These are phyloP conservation scores for Coturnix japonica DNA, from an alignment of 2,113 vertebrate genomes.

Conservation along the genomic window DNA sequence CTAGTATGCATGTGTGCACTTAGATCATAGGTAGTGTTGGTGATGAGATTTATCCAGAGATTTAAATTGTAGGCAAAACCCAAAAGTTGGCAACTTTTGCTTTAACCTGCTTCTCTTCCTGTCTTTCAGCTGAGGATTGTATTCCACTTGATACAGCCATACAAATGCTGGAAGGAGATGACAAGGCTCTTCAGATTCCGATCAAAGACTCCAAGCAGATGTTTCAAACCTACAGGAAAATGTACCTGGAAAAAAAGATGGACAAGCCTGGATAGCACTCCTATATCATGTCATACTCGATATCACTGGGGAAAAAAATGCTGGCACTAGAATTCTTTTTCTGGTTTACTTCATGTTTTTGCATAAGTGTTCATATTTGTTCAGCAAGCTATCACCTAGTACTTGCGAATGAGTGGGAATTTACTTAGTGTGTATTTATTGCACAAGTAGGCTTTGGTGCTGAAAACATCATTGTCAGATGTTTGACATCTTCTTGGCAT, in stretches of 20 bases:
- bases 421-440: slow-evolving; percentile 11
- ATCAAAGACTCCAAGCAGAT: slow-evolving; percentile 73
- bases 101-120: slow-evolving; percentile 40
- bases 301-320: neutral
- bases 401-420: neutral
- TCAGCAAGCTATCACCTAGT: neutral
- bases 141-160: slow-evolving; percentile 68
- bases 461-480: neutral
- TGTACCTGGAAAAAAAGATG: slow-evolving; percentile 79
- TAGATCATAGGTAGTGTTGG: neutral
- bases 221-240: slow-evolving; percentile 77
- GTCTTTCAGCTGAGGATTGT: slow-evolving; percentile 59
- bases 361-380: neutral
- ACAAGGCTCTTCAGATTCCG: slow-evolving; percentile 38
- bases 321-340: neutral
- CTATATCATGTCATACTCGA: neutral
- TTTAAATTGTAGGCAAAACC: neutral
- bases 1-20: rapidly evolving
- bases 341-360: neutral
- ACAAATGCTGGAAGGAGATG: slow-evolving; percentile 66
- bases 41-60: neutral
- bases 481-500: neutral
- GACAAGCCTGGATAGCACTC: slow-evolving; percentile 62
- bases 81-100: neutral
- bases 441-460: neutral